A percentile compares a stretch with the other conserved stretches of the same genome.
Evolutionary conservation across 1,140 invertebrate species (phyloP).

Genomic region (Halesus radiatus): DNA sequence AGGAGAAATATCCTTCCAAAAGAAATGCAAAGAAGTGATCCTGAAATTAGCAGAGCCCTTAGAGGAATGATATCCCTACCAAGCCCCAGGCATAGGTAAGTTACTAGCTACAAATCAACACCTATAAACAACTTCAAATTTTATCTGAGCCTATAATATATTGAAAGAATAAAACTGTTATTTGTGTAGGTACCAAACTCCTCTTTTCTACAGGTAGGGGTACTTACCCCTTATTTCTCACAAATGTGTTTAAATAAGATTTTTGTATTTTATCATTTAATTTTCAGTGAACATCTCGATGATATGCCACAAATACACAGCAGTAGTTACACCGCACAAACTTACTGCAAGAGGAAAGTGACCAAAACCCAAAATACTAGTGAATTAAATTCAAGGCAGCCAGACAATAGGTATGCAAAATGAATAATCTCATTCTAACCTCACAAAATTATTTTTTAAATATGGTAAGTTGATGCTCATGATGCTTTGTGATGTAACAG

Average conservation of each 20-base stretch:
- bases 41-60: conserved; percentile 63
- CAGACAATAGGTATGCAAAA: conserved; percentile 45
- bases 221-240: too few species aligned
- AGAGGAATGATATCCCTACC: conserved; percentile 66
- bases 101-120: neutral
- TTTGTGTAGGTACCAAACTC: too few species aligned
- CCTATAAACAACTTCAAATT: too few species aligned
- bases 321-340: conserved; percentile 63
- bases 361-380: conserved; percentile 69
- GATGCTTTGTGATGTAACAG: too few species aligned
- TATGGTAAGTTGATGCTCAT: too few species aligned
- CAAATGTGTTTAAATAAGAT: neutral
- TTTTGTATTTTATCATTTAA: neutral
- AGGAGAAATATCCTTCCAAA: conserved; percentile 62
- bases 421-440: too few species aligned
- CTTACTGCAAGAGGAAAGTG: conserved; percentile 71
- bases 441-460: too few species aligned
- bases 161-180: too few species aligned
- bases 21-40: conserved; percentile 59
- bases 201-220: neutral
- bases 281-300: conserved; percentile 58
- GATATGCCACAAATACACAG: conserved; percentile 67
- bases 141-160: too few species aligned
- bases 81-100: conserved; percentile 62
- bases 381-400: conserved; percentile 62